Evolutionary conservation across 2,113 vertebrate genomes (phyloP), one percentile per base, ranked within the genome.

Genomic region (Pungitius pungitius): DNA sequence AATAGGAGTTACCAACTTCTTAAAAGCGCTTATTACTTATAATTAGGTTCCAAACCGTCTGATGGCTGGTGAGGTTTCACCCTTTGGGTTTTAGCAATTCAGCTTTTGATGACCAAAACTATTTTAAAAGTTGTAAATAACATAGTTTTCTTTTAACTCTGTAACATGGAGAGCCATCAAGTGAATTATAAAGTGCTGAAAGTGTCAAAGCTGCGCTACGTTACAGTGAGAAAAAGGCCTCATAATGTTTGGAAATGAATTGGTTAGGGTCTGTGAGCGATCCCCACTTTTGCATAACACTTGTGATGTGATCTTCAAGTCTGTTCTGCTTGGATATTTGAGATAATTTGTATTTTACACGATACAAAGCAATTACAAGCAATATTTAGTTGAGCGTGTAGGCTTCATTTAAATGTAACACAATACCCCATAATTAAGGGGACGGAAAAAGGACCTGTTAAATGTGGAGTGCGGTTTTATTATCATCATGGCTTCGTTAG

Each of bases 281-380:
- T 66, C 24, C 3, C 20, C 47, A 15, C 10, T 11, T 60, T 52
- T 69, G 22, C 7, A 54, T 8, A 45, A 37, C 24, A 11, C 35
- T 51, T 2, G 35, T 57, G 26, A 13, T 69, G 77, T 62, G 0
- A 55, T 20, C 10, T 55, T 51, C 7, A 56, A 2, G 1, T 6
- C 26, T 12, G 4, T 56, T 33, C 35, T 72, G 15, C 33, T 67
- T 73, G 71, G 65, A 64, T 55, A 83, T 26, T 70, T 39, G 69
- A 71, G 30, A 18, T 73, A 40, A 65, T 70, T 77, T 49, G 67
- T 71, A 43, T 68, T 82, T 61, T 26, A 87, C 81, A 90, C 80
- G 87, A 75, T 86, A 77, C 33, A n/a, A n/a, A n/a, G n/a, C n/a
- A n/a, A 55, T 64, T 78, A 80, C 47, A 87, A 91, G 88, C 89